Base-by-base conservation (phyloP, 2,797 vertebrate genomes). In the Setipinna tenuifilis region DNA sequence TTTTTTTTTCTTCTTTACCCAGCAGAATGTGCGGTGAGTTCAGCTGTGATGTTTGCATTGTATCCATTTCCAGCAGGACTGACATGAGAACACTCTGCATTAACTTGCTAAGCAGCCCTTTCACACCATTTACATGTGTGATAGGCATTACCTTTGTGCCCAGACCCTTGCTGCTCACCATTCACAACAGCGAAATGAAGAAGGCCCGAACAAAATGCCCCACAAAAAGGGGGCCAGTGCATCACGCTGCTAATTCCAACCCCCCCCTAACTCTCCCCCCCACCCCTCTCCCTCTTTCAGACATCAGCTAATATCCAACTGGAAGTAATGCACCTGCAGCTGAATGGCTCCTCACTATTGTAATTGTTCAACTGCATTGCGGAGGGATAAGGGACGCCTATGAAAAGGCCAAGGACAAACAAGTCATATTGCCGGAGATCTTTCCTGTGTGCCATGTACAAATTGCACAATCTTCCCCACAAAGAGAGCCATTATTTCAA, bases 1-100 rank as follows among this genome's bases (percentile, higher is more conserved):
- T 89, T 35, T 75, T 91, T 98, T 98, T 98, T 89, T 35, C 35
- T 91, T 98, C 98, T 98, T 95, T 96, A 97, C 97, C 98, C 97
- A 96, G 96, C 96, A 96, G 97, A 97, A 97, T 98, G 98, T 96
- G 96, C 96, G 93, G 93, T 96, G 97, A 96, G 97, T 99, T 98
- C 97, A 98, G 97, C 98, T 98, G 97, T 98, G 97, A 98, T 99
- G 98, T 99, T 99, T 99, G 98, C 97, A 99, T 99, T 99, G 98
- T 99, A 99, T 99, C 98, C 97, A 99, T 99, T 98, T 99, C 98
- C 97, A 99, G 96, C 96, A 97, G 98, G 96, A 97, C 95, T 96
- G 96, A 98, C 97, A 98, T 97, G 98, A 99, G 98, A 98, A 99
- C 98, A 98, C 98, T 99, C 98, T 96, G 96, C 96, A 96, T 96